Conservation (phyloP, 2,113 vertebrate species). For the Emydocephalus ijimae region DNA sequence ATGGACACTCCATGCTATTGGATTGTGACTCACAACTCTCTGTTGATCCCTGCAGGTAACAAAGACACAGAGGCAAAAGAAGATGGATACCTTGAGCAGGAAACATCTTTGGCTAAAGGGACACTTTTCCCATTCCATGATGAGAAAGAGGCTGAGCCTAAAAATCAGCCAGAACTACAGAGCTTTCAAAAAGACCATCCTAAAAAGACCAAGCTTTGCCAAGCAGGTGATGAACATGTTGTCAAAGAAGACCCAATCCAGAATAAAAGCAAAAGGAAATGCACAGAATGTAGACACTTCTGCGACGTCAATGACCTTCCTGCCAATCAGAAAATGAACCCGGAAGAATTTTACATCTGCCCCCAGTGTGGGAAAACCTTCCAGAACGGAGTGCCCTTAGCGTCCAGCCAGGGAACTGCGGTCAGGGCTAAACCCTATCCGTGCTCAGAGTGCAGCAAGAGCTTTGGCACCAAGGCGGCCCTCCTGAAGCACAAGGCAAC, state of each 20-base stretch:
- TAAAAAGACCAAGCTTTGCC: background rate
- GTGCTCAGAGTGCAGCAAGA: slow-evolving; percentile 70
- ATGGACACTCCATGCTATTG: background rate
- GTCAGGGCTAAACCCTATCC: slow-evolving; percentile 62
- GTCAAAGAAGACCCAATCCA: background rate
- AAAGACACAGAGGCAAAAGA: background rate
- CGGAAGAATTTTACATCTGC: slow-evolving; percentile 64
- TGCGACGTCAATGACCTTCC: slow-evolving; percentile 59
- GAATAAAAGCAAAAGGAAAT: slow-evolving; percentile 7
- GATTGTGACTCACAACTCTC: background rate
- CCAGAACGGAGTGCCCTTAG: slow-evolving; percentile 55
- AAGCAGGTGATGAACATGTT: background rate
- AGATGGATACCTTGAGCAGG: background rate
- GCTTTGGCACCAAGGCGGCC: slow-evolving; percentile 61
- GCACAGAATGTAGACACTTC: slow-evolving; percentile 63
- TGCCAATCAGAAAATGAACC: slow-evolving; percentile 55
- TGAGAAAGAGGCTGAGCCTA: background rate
- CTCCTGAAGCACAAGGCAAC: slow-evolving; percentile 63
- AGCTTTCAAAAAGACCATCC: background rate
- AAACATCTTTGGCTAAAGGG: background rate
- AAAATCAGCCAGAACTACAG: background rate
- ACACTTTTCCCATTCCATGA: background rate
- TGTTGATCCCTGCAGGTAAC: background rate
- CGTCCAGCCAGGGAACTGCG: slow-evolving; percentile 58
- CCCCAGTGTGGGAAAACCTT: slow-evolving; percentile 68